Base-by-base conservation (phyloP, 1,140 invertebrate species). In the Asobara japonica region DNA sequence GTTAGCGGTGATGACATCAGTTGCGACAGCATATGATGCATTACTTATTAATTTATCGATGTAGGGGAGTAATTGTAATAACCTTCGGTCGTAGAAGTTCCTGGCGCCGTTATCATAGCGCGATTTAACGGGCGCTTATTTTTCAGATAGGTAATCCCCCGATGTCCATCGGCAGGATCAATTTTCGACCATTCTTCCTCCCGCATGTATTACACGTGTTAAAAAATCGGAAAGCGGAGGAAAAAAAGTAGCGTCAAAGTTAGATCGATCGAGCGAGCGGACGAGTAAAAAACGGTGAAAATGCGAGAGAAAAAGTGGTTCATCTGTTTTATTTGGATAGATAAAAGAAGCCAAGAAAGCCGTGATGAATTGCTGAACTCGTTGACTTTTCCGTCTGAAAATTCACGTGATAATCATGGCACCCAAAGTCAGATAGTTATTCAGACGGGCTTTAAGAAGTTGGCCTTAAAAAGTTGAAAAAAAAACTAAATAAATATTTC, bases 291-390 rank as follows among this genome's bases (percentile, higher is more conserved):
- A 56, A 48, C 45, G 36, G 72, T 51, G 64, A 74, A 66, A 62
- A 74, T 74, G 51, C 69, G 66, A 72, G 65, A 61, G 79, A 73
- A 78, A 79, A 74, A 38, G 74, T 76, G 48, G 20, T 64, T 25
- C 64, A 64, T 74, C 76, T 79, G 74, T 76, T 69, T 68, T 66
- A 72, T 64, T 74, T 67, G 41, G 11, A 27, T 66, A 7, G 51
- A 45, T 25, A 51, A 68, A 22, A 51, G 16, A 51, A 18, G 41
- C 25, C 22, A 27, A 41, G 48, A 51, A 66, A 25, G 73, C 71
- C 73, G 85, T 86, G 84, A 85, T 85, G 84, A 86, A 86, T 86
- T 76, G 81, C 77, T 45, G 72, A 73, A 79, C 72, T 73, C 64
- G 33, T 71, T 48, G 38, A 31, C 36, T 48, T 60, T 64, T 48